These are phyloP conservation scores for Sakesphorus luctuosus DNA, from an alignment of 2,113 vertebrate genomes.

Conservation along the genomic window DNA sequence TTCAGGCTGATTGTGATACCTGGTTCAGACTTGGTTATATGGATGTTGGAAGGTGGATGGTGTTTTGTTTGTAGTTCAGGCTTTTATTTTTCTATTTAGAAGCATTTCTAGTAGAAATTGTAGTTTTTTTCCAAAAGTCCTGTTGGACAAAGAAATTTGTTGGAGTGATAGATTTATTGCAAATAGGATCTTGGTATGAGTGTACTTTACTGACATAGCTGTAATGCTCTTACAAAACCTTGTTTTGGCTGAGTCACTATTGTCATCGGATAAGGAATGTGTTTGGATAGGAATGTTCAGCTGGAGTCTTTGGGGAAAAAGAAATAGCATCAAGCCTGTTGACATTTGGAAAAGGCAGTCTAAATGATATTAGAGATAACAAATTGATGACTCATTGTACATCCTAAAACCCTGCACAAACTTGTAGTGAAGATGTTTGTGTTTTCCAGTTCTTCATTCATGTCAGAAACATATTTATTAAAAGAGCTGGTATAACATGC, in stretches of 20 bases:
- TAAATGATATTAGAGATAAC: not conserved
- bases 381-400: not conserved
- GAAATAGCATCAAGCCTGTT: not conserved
- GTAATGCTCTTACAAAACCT: conserved; percentile 13
- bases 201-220: not conserved
- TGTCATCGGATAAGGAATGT: conserved; percentile 35
- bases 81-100: not conserved
- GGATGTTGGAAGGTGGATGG: not conserved
- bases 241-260: conserved; percentile 70
- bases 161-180: not conserved
- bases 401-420: not conserved
- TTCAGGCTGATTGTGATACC: not conserved
- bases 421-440: not conserved
- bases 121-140: not conserved
- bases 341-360: not conserved
- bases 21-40: not conserved
- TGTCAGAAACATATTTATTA: not conserved
- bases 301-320: conserved; percentile 14
- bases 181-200: not conserved
- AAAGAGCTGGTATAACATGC: not conserved
- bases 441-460: not conserved
- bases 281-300: conserved; percentile 13
- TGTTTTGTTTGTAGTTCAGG: not conserved
- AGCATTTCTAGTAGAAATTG: not conserved
- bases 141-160: not conserved